Evolutionary conservation across 1,140 invertebrate genomes (phyloP).

Genomic region (Drosophila sechellia): DNA sequence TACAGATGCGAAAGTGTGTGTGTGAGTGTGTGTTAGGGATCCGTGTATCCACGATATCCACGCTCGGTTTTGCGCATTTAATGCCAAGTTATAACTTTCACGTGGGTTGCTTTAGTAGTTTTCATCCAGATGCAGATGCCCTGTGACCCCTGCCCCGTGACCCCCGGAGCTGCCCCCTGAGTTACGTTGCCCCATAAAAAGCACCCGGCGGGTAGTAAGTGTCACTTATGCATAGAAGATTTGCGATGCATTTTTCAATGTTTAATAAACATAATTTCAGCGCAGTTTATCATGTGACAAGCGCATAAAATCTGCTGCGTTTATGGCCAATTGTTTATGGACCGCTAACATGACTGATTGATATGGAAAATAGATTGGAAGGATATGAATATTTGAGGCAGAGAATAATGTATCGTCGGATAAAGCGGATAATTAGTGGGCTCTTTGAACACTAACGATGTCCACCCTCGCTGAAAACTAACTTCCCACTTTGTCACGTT

Average conservation of each 20-base stretch:
- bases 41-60: conserved; percentile 57
- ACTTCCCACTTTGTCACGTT: no score
- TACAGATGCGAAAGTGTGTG: conserved; percentile 27
- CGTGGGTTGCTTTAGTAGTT: conserved; percentile 74
- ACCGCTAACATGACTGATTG: conserved; percentile 26
- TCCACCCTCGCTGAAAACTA: not conserved
- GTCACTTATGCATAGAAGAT: conserved; percentile 52
- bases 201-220: conserved; percentile 1
- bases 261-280: conserved; percentile 58
- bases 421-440: not conserved
- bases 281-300: conserved; percentile 40
- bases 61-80: conserved; percentile 71
- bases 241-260: conserved; percentile 49
- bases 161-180: conserved; percentile 4
- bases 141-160: no score
- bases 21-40: conserved; percentile 30
- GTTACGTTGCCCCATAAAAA: conserved; percentile 48
- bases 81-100: conserved; percentile 74
- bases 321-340: conserved; percentile 22
- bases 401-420: not conserved
- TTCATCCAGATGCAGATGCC: conserved; percentile 4
- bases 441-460: no score
- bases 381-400: not conserved
- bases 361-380: conserved; percentile 15
- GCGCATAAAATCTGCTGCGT: conserved; percentile 15